These are phyloP conservation scores for Euthynnus affinis DNA, from an alignment of 2,797 vertebrate genomes.

Conservation along the genomic window DNA sequence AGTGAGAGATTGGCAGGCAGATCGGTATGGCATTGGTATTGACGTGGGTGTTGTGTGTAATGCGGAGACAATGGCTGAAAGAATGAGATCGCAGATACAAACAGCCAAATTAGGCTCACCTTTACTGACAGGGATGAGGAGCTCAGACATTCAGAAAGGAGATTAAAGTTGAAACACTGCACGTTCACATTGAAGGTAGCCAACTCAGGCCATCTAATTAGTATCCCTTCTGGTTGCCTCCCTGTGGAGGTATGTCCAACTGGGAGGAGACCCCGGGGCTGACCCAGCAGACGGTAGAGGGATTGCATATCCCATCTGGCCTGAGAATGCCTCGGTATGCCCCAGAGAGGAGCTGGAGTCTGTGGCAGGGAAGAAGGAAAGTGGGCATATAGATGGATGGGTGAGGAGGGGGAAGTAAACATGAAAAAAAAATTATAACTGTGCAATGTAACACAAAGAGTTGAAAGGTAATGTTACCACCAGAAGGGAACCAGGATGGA, in stretches of 20 bases:
- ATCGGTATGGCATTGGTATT: neutral
- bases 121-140: neutral
- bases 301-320: conserved; percentile 54
- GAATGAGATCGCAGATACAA: neutral
- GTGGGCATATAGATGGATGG: neutral
- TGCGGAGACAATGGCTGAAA: neutral
- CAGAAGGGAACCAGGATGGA: neutral
- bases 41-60: neutral
- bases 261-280: conserved; percentile 28
- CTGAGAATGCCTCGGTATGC: conserved; percentile 35
- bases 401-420: neutral
- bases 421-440: neutral
- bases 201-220: conserved; percentile 41
- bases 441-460: neutral
- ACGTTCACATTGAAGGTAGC: conserved; percentile 27
- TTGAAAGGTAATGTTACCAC: neutral
- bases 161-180: conserved; percentile 1
- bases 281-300: conserved; percentile 36
- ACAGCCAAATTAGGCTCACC: neutral
- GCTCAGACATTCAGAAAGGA: neutral
- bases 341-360: conserved; percentile 36
- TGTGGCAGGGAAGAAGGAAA: conserved; percentile 25
- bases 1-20: conserved; percentile 4
- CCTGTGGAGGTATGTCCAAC: conserved; percentile 39
- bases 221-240: conserved; percentile 12